Percentiles rank a stretch among this genome's conserved stretches.
phyloP scores from a whole-genome alignment of 2,797 vertebrate genomes.

The Calcarius lapponicus region DNA sequence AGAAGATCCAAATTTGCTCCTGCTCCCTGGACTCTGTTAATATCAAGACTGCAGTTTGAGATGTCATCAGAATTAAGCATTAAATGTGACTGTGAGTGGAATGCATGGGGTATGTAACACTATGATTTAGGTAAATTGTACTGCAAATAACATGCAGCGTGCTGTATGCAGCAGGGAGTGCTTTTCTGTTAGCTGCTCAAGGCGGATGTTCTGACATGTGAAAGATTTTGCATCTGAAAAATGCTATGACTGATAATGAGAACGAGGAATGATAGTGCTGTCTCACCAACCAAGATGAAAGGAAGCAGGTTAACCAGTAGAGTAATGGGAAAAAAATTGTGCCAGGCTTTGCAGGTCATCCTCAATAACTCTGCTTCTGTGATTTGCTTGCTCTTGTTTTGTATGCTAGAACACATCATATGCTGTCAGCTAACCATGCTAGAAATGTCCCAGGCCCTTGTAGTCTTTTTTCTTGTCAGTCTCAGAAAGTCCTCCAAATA shows the following conservation, averaged over 20 bases:
- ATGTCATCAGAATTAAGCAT: not conserved
- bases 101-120: not conserved
- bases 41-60: not conserved
- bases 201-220: not conserved
- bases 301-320: not conserved
- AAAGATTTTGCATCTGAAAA: not conserved
- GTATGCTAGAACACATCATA: not conserved
- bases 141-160: not conserved
- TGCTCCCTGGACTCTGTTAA: not conserved
- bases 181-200: not conserved
- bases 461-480: not conserved
- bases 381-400: not conserved
- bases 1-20: not conserved
- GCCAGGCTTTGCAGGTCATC: not conserved
- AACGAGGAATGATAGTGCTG: not conserved
- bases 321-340: not conserved
- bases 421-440: not conserved
- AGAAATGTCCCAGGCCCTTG: not conserved
- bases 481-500: not conserved
- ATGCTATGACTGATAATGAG: not conserved
- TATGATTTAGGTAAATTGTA: not conserved
- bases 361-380: not conserved
- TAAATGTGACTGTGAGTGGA: not conserved
- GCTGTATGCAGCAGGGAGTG: not conserved
- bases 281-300: not conserved